These are phyloP conservation scores for Aphidius gifuensis DNA, from an alignment of 1,140 invertebrate species.

Conservation along the genomic window DNA sequence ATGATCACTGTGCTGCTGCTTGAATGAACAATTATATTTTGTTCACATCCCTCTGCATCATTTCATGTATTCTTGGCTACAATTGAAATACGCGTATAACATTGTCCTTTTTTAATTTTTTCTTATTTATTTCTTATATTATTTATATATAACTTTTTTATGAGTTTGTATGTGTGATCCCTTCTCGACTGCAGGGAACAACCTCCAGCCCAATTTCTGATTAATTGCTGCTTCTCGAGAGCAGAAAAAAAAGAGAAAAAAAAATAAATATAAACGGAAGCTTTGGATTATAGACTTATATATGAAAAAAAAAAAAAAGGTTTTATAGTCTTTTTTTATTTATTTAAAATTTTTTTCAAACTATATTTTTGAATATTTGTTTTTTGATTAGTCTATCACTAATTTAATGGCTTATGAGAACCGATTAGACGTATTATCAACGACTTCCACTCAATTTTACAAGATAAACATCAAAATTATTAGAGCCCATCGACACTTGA, in stretches of 20 bases:
- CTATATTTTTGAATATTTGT: neutral
- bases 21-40: constrained; percentile 37
- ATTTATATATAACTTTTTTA: constrained; percentile 2
- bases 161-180: neutral
- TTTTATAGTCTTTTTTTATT: neutral
- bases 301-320: constrained; percentile 7
- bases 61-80: constrained; percentile 23
- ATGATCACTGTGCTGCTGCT: constrained; percentile 53
- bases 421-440: constrained; percentile 18
- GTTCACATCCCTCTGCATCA: constrained; percentile 13
- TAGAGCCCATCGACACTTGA: constrained; percentile 8
- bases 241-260: neutral
- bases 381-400: neutral
- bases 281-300: constrained; percentile 1
- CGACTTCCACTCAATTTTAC: constrained; percentile 8
- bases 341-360: neutral
- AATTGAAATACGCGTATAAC: constrained; percentile 23
- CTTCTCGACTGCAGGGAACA: constrained; percentile 14
- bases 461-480: constrained; percentile 15
- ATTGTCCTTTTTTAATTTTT: constrained; percentile 21
- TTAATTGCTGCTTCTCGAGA: constrained; percentile 48
- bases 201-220: constrained; percentile 47
- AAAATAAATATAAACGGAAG: constrained; percentile 1
- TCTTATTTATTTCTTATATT: constrained; percentile 5
- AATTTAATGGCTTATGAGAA: constrained; percentile 17